Base-by-base conservation (phyloP, 2,888 invertebrate genomes). In the Nycteola revayana region DNA sequence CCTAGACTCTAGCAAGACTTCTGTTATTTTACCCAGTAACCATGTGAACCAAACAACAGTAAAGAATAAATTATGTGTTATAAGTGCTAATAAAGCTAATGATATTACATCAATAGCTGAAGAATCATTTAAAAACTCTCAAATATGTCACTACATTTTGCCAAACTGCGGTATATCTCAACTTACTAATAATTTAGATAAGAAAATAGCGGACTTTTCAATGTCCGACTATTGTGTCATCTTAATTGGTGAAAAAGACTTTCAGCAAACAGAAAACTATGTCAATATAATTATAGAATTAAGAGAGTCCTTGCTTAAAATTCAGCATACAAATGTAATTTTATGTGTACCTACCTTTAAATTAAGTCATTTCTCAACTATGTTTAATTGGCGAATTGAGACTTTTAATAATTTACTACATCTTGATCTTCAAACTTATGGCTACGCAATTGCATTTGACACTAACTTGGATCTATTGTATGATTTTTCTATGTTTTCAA, bases 51-150 rank as follows among this genome's bases (percentile, higher is more conserved):
- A 14, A 14, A 25, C n/a, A 25, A 5, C 3, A 7, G 10, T n/a
- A 10, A 29, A 11, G 17, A 25, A 14, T 8, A 32, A 32, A 23
- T 10, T 32, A n/a, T 32, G 27, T 17, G 14, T 32, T 20, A 11
- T 32, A 3, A 32, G 32, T 21, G 26, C 26, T 9, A 32, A 32
- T 26, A 32, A 32, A n/a, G 4, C 9, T 9, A 32, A 32, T 21
- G 22, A 27, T 10, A 22, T 32, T 10, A 20, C 26, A 17, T 14
- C 22, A 1, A 26, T 32, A 9, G 32, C 32, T n/a, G 11, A 27
- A 23, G 20, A 22, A 10, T 14, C 23, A 2, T 32, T 21, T 23
- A 7, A 21, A 4, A 26, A 26, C 10, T 22, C 10, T 22, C 10
- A 25, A 5, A 17, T 26, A 7, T 31, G 31, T 20, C 31, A 31